A percentile compares a stretch with the other conserved stretches of the same genome.
Evolutionary conservation across 2,797 vertebrate species (phyloP).

Genomic region (Sebastes itinus): DNA sequence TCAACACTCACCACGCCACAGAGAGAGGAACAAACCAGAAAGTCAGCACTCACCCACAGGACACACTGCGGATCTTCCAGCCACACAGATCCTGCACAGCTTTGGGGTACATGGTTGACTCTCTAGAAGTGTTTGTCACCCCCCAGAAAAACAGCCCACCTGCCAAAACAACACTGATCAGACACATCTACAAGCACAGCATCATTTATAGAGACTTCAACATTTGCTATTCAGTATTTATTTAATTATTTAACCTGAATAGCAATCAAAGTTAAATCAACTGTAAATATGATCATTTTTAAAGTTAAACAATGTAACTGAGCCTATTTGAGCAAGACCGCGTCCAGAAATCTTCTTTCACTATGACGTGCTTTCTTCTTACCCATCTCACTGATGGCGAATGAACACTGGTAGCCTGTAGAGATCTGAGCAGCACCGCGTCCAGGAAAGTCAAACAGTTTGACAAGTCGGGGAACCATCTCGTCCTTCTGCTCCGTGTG

Average conservation of each 20-base stretch:
- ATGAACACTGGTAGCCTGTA: slow-evolving; percentile 93
- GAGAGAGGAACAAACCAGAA: background rate
- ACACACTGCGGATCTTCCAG: slow-evolving; percentile 93
- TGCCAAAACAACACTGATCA: slow-evolving; percentile 54
- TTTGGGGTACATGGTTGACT: slow-evolving; percentile 98
- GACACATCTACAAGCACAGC: background rate
- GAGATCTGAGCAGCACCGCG: slow-evolving; percentile 91
- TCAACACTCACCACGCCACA: background rate
- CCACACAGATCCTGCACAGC: slow-evolving; percentile 96
- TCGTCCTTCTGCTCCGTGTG: slow-evolving; percentile 97
- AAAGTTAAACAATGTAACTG: background rate
- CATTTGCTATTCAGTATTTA: background rate
- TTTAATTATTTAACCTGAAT: too few species aligned
- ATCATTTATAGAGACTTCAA: background rate
- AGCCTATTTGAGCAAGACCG: accelerated
- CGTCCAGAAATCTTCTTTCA: background rate
- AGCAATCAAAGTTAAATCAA: background rate
- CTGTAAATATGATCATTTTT: background rate
- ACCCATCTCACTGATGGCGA: slow-evolving; percentile 94
- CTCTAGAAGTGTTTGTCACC: slow-evolving; percentile 95
- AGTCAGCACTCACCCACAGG: slow-evolving; percentile 89
- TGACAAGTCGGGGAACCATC: slow-evolving; percentile 95
- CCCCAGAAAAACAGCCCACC: slow-evolving; percentile 98
- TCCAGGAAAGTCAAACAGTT: slow-evolving; percentile 95
- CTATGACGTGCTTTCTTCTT: background rate